Base-by-base conservation (phyloP, 2,113 vertebrate genomes). In the Chloropsis hardwickii region DNA sequence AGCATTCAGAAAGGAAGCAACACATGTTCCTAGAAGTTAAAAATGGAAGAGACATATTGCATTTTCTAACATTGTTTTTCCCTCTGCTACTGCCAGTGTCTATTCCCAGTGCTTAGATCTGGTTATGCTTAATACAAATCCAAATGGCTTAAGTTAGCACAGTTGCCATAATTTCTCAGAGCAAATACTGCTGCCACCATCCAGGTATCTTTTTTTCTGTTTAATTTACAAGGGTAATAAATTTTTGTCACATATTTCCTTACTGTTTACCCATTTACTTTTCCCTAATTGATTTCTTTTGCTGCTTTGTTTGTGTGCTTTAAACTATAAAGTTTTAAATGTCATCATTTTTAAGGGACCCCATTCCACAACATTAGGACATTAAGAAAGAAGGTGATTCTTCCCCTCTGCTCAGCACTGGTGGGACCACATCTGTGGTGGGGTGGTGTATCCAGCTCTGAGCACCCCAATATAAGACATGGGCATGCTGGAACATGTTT, bases 1-100 rank as follows among this genome's bases (percentile, higher is more conserved):
- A 95, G 80, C 73, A n/a, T 91, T 95, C 88, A 84, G 83, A 88
- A 94, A 86, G 77, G 96, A 92, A 83, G 82, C 82, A 93, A 58
- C 94, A 94, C 92, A 53, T 94, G 94, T 95, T 94, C 80, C 83
- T 92, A 64, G 91, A 95, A 94, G 91, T 97, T 96, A 95, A 94
- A 96, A 96, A 94, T 87, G 92, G 88, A 91, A 91, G 61, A 89
- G 72, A 70, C 86, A 83, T 94, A 78, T 53, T 94, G 96, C 94
- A 39, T 93, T 95, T 94, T 86, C 86, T 84, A 86, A 70, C 86
- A 79, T 39, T 92, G 86, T 54, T 96, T 94, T 94, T 81, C 69
- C 81, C 40, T 95, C 48, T 84, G 73, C 67, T 73, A 60, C 42
- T 94, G 79, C 83, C 72, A 53, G 27, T 12, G 2, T 91, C 86